Conservation (phyloP, 2,113 vertebrate genomes). For the Ptilorrhoa leucosticta region DNA sequence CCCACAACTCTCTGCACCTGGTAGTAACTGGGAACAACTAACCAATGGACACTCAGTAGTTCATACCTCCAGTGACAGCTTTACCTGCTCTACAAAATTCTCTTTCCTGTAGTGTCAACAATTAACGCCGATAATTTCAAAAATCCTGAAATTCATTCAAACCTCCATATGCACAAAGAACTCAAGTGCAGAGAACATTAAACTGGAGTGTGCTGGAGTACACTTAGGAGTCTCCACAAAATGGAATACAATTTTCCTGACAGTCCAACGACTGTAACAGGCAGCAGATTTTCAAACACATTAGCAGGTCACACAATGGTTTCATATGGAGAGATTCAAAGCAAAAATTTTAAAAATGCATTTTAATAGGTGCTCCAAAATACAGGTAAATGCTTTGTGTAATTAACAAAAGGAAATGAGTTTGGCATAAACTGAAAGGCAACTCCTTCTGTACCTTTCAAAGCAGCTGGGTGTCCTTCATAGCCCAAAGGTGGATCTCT, state of each 20-base stretch:
- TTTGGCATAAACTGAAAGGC: neutral
- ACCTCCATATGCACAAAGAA: neutral
- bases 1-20: neutral
- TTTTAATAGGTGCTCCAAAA: neutral
- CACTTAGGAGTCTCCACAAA: neutral
- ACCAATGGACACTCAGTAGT: neutral
- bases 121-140: neutral
- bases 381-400: accelerated
- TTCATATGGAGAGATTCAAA: neutral
- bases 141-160: neutral
- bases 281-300: neutral
- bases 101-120: neutral
- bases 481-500: neutral
- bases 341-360: neutral
- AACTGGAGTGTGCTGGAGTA: neutral
- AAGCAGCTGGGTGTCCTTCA: neutral
- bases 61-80: neutral
- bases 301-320: neutral
- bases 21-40: neutral
- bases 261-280: neutral
- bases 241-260: neutral
- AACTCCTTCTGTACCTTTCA: neutral
- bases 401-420: neutral
- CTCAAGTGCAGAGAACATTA: neutral
- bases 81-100: neutral